Evolutionary conservation across 2,797 vertebrate genomes (phyloP).

Genomic region (Austrolebias charrua): DNA sequence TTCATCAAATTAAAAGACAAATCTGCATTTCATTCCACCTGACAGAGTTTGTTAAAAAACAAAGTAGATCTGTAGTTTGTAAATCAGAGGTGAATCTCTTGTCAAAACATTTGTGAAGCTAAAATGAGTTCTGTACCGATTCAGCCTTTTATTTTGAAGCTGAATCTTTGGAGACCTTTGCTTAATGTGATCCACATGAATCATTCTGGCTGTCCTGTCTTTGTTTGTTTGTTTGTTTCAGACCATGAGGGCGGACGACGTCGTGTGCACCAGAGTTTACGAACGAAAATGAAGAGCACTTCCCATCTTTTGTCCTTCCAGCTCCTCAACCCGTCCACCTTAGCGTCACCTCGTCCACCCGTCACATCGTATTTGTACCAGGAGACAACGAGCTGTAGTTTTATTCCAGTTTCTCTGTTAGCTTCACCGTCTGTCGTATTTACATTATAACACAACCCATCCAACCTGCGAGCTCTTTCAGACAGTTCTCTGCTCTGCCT

Average conservation of each 20-base stretch:
- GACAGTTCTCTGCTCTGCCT: constrained; percentile 40
- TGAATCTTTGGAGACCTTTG: too few species aligned
- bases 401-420: constrained; percentile 42
- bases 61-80: too few species aligned
- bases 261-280: constrained; percentile 79
- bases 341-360: constrained; percentile 33
- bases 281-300: constrained; percentile 75
- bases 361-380: constrained; percentile 10
- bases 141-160: too few species aligned
- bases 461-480: constrained; percentile 3
- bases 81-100: too few species aligned
- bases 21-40: too few species aligned
- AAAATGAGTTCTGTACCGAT: too few species aligned
- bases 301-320: constrained; percentile 50
- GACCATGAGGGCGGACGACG: constrained; percentile 80
- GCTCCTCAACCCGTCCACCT: background rate
- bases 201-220: too few species aligned
- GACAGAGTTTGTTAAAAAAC: too few species aligned
- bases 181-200: too few species aligned
- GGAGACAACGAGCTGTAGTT: constrained; percentile 25
- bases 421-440: constrained; percentile 43
- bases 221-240: constrained; percentile 54
- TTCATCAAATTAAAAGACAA: too few species aligned
- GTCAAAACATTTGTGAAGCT: too few species aligned
- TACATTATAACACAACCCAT: constrained; percentile 34